A percentile compares a stretch with the other conserved stretches of the same genome.
These are phyloP conservation scores for Corydoras maculifer DNA, from an alignment of 2,113 vertebrate species.

Conservation along the genomic window DNA sequence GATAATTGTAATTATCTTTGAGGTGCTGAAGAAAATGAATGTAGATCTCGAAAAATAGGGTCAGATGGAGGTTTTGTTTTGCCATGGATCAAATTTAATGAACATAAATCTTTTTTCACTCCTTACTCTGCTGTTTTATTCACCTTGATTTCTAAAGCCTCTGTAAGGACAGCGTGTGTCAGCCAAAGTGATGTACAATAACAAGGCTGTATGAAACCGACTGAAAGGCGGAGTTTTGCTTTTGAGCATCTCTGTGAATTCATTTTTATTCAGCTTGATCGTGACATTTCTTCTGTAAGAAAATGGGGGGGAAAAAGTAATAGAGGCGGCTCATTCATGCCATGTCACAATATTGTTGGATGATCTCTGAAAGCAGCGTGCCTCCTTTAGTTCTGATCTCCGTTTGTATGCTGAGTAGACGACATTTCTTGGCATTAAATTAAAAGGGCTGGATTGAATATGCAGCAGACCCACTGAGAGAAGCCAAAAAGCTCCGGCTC, in stretches of 20 bases:
- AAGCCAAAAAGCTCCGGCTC: slow-evolving; percentile 36
- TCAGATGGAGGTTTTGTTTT: too few relatives aligned
- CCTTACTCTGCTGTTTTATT: too few relatives aligned
- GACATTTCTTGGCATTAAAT: slow-evolving; percentile 36
- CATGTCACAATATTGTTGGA: neutral
- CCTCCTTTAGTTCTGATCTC: slow-evolving; percentile 26
- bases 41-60: neutral
- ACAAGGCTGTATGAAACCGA: too few relatives aligned
- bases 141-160: too few relatives aligned
- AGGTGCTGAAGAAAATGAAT: neutral
- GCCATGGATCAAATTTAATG: too few relatives aligned
- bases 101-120: too few relatives aligned
- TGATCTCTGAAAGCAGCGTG: slow-evolving; percentile 12
- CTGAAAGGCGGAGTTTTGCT: neutral
- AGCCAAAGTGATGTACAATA: too few relatives aligned
- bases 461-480: slow-evolving; percentile 39
- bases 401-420: slow-evolving; percentile 5
- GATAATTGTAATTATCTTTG: neutral
- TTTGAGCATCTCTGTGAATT: neutral
- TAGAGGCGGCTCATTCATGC: neutral
- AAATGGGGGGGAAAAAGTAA: neutral
- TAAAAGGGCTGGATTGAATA: slow-evolving; percentile 28
- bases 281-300: neutral
- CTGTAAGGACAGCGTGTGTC: too few relatives aligned
- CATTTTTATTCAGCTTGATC: neutral